Conservation (phyloP, 2,888 invertebrate genomes). For the Chironomus tentans region DNA sequence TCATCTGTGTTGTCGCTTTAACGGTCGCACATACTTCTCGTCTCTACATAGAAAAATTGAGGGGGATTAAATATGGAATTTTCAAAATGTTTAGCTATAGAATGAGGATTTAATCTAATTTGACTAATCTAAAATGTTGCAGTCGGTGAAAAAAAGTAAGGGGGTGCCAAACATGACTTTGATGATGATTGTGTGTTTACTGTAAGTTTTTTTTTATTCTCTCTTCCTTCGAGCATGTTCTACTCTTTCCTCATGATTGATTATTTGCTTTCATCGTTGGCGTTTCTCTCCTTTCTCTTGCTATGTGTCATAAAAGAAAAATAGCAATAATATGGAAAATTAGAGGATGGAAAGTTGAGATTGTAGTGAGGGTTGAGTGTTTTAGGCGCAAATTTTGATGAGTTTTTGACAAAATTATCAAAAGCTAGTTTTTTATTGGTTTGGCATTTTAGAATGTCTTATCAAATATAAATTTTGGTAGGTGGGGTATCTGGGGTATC, state of each 20-base stretch:
- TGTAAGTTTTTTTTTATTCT: neutral
- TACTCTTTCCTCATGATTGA: constrained; percentile 7
- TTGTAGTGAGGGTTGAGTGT: no score
- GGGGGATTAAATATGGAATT: neutral
- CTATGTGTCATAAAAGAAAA: neutral
- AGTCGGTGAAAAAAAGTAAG: neutral
- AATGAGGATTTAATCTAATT: constrained; percentile 17
- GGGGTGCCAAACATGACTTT: constrained; percentile 4
- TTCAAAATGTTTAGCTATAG: neutral
- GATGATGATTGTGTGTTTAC: neutral
- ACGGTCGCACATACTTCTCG: neutral
- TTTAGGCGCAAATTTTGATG: no score
- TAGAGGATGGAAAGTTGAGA: no score
- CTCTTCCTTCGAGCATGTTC: neutral
- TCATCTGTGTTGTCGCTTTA: neutral
- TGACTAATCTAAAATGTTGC: constrained; percentile 18
- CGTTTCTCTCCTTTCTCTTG: neutral
- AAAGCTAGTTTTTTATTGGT: no score
- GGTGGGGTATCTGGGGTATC: no score
- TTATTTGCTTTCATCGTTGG: constrained; percentile 5
- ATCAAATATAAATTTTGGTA: no score
- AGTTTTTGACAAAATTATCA: no score
- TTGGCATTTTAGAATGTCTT: no score
- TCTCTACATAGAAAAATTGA: neutral
- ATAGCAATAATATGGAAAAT: no score